These are phyloP conservation scores for Catajapyx aquilonaris DNA, from an alignment of 1,140 invertebrate genomes.

Conservation along the genomic window DNA sequence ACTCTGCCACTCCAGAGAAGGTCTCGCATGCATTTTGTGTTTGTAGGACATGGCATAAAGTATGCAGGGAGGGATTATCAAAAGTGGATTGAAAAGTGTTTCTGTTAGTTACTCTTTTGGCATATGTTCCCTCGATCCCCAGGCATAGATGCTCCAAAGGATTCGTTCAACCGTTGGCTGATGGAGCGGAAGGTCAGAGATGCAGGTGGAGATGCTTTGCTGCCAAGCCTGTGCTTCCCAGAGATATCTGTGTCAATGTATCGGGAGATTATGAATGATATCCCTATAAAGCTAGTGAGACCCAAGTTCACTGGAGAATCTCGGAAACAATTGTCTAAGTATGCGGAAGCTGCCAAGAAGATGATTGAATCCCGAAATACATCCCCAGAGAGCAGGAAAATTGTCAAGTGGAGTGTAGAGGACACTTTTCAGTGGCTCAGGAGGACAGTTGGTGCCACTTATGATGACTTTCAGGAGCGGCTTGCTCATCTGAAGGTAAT, in stretches of 20 bases:
- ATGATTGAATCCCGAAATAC: constrained; percentile 85
- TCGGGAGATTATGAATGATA: constrained; percentile 95
- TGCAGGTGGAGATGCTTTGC: constrained; percentile 46
- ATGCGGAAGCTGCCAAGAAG: constrained; percentile 90
- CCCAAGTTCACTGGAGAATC: constrained; percentile 91
- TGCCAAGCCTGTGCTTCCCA: constrained; percentile 75
- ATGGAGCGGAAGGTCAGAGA: constrained; percentile 89
- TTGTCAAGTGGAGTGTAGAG: constrained; percentile 96
- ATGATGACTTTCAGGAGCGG: constrained; percentile 82
- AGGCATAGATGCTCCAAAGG: constrained; percentile 82
- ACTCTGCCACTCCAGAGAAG: constrained; percentile 77
- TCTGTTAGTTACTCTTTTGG: too few relatives aligned
- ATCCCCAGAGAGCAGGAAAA: constrained; percentile 81
- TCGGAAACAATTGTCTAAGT: constrained; percentile 81
- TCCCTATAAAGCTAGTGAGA: constrained; percentile 83
- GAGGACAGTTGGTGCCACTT: constrained; percentile 81
- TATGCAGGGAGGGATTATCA: too few relatives aligned
- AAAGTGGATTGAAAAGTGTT: too few relatives aligned
- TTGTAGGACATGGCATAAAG: too few relatives aligned
- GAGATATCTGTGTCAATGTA: constrained; percentile 91
- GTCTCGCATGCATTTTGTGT: too few relatives aligned
- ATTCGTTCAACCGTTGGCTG: constrained; percentile 90
- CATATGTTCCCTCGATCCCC: constrained; percentile 8
- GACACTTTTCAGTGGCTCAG: constrained; percentile 91
- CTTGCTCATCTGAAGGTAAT: constrained; percentile 42